Evolutionary conservation across 2,113 vertebrate genomes (phyloP).

Genomic region (Pedionomus torquatus): DNA sequence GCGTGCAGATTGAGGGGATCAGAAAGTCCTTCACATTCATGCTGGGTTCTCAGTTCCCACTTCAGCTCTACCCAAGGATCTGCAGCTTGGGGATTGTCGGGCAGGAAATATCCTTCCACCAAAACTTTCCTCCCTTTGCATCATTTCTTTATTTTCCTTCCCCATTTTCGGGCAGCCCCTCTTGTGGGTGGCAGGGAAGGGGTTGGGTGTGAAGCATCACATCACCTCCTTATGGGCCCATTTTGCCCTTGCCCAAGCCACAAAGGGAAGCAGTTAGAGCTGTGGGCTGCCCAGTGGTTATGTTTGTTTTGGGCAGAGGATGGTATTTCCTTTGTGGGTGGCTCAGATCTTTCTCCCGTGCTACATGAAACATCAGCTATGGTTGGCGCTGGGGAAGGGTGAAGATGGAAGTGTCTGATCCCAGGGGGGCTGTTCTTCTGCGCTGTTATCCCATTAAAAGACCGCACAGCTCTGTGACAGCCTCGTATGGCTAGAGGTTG

Average conservation of each 20-base stretch:
- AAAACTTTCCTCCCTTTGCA: not conserved
- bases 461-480: not conserved
- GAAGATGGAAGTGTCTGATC: not conserved
- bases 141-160: not conserved
- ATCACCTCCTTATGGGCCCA: not conserved
- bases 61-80: not conserved
- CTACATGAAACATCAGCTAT: not conserved
- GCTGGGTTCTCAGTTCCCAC: accelerated
- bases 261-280: constrained; percentile 50
- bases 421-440: not conserved
- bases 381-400: not conserved
- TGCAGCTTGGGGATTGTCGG: not conserved
- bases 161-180: not conserved
- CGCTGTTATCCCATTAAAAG: not conserved
- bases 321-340: constrained; percentile 42
- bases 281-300: constrained; percentile 43
- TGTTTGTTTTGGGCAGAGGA: constrained; percentile 42
- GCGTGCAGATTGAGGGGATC: not conserved
- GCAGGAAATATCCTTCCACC: not conserved
- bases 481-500: not conserved
- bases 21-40: not conserved
- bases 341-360: not conserved
- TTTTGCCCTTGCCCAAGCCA: not conserved
- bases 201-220: not conserved
- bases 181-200: not conserved